Conservation (phyloP, 2,113 vertebrate genomes). For the Atrichornis clamosus region DNA sequence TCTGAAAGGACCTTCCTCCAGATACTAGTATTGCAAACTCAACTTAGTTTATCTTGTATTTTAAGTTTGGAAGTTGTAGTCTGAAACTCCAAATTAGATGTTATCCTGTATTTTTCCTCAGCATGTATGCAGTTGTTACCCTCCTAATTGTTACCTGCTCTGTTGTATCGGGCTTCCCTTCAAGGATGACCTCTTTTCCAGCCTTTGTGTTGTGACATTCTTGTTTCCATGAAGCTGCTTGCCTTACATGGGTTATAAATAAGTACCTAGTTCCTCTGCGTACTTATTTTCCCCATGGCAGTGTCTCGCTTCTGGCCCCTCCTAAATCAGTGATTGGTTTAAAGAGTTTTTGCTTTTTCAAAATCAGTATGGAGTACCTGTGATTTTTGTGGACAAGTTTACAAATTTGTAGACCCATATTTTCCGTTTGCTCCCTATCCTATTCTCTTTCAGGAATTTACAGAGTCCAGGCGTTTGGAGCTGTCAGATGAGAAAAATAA, state of each 20-base stretch:
- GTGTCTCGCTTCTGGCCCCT: not conserved
- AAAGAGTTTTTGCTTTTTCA: not conserved
- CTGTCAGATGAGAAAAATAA: not conserved
- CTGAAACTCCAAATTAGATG: constrained; percentile 11
- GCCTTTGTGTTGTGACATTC: not conserved
- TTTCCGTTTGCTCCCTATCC: not conserved
- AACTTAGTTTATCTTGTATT: constrained; percentile 1
- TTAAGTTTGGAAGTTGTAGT: constrained; percentile 31
- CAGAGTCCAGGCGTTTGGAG: not conserved
- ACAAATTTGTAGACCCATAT: not conserved
- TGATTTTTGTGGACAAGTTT: not conserved
- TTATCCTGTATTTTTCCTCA: not conserved
- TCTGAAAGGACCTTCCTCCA: not conserved
- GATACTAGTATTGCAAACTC: not conserved
- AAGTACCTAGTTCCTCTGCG: not conserved
- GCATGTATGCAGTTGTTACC: not conserved
- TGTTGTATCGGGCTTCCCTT: not conserved
- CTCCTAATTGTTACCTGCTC: not conserved
- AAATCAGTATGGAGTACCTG: not conserved
- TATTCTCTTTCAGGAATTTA: not conserved
- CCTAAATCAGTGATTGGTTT: not conserved
- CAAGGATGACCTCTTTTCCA: not conserved
- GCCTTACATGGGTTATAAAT: not conserved
- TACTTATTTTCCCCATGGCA: not conserved
- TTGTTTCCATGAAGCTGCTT: not conserved